phyloP scores from a whole-genome alignment of 1,140 invertebrate species.

The Ptiloglossa arizonensis region DNA sequence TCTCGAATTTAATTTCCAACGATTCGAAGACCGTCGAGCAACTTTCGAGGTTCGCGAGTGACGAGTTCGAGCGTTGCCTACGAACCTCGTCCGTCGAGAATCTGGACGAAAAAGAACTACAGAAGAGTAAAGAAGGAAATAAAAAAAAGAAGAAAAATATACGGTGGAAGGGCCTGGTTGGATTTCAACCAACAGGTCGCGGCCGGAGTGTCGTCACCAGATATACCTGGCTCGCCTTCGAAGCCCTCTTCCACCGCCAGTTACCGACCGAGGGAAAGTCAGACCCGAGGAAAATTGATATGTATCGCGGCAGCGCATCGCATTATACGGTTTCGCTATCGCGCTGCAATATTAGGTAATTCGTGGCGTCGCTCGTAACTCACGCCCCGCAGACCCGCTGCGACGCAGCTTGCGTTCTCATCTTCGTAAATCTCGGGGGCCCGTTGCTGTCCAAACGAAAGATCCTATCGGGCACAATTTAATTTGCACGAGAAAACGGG shows the following conservation, averaged over 20 bases:
- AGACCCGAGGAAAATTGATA: constrained; percentile 22
- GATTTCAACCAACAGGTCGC: constrained; percentile 24
- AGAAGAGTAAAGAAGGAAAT: too few relatives aligned
- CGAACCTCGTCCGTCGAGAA: too few relatives aligned
- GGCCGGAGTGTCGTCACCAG: not conserved
- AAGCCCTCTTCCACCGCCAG: not conserved
- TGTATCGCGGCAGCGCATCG: constrained; percentile 17
- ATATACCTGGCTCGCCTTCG: too few relatives aligned
- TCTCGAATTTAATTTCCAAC: too few relatives aligned
- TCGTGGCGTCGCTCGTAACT: constrained; percentile 19
- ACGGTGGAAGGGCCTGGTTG: not conserved
- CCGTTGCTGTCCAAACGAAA: too few relatives aligned
- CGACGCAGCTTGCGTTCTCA: not conserved
- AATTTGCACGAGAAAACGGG: constrained; percentile 10
- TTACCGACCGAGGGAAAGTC: not conserved
- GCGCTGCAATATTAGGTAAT: constrained; percentile 14
- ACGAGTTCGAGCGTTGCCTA: too few relatives aligned
- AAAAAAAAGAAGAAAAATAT: too few relatives aligned
- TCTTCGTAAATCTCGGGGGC: constrained; percentile 30
- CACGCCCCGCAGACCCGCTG: not conserved
- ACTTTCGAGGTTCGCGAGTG: too few relatives aligned
- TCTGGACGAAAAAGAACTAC: too few relatives aligned
- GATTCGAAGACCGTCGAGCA: too few relatives aligned
- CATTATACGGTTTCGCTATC: constrained; percentile 25
- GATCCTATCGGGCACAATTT: constrained; percentile 23